Percentiles rank a stretch among this genome's conserved stretches.
Evolutionary conservation across 2,113 vertebrate genomes (phyloP).

Genomic region (Myotis yumanensis): DNA sequence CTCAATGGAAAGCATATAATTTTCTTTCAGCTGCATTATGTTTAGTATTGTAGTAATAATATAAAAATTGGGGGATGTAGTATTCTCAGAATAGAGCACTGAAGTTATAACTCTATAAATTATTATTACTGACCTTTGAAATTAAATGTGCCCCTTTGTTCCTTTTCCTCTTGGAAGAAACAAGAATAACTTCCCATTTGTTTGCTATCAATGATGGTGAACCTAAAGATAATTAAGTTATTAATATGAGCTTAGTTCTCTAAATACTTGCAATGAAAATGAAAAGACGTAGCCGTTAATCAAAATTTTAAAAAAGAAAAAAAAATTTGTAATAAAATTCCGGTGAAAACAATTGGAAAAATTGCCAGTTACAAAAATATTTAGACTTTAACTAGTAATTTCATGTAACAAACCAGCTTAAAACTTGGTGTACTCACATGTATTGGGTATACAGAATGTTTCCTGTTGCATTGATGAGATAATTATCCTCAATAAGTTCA

Average conservation of each 20-base stretch:
- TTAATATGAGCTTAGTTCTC: slow-evolving; percentile 38
- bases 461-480: background rate
- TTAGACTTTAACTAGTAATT: background rate
- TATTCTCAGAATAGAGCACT: background rate
- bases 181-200: slow-evolving; percentile 83
- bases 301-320: slow-evolving; percentile 29
- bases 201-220: slow-evolving; percentile 59
- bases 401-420: background rate
- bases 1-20: background rate
- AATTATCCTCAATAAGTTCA: slow-evolving; percentile 54
- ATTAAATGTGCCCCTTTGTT: slow-evolving; percentile 77
- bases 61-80: background rate
- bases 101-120: background rate
- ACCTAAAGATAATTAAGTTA: slow-evolving; percentile 73
- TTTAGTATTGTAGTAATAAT: background rate
- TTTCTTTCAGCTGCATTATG: background rate
- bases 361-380: background rate
- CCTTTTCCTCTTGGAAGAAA: slow-evolving; percentile 67
- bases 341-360: background rate
- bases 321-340: background rate
- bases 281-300: background rate
- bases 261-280: slow-evolving; percentile 30
- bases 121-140: slow-evolving; percentile 80
- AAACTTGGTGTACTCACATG: slow-evolving; percentile 71
- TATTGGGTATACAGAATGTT: slow-evolving; percentile 71